Evolutionary conservation across 1,140 invertebrate species (phyloP).

Genomic region (Planococcus citri): DNA sequence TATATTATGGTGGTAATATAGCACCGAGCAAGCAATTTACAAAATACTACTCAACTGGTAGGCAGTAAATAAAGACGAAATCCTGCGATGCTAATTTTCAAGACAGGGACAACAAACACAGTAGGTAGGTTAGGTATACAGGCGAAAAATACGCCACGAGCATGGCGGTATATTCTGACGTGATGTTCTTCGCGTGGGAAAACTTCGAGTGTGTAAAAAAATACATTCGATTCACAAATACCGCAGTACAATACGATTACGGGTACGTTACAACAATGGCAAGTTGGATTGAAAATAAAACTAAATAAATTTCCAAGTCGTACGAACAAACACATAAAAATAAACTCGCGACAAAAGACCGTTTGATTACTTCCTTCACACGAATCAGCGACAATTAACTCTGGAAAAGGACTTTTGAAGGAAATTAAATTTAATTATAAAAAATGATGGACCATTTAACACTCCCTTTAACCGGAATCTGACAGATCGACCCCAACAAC

Average conservation of each 20-base stretch:
- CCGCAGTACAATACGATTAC: too few species aligned
- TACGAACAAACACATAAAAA: background rate
- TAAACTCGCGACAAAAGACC: background rate
- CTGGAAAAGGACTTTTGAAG: background rate
- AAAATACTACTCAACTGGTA: background rate
- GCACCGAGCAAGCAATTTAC: background rate
- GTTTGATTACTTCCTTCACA: background rate
- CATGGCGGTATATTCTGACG: too few species aligned
- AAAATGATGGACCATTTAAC: constrained; percentile 13
- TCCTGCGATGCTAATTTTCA: background rate
- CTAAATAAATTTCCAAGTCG: background rate
- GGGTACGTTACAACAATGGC: too few species aligned
- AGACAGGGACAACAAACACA: too few species aligned
- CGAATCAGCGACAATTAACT: constrained; percentile 3
- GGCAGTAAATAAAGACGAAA: background rate
- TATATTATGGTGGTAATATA: too few species aligned
- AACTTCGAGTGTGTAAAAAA: too few species aligned
- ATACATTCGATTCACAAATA: too few species aligned
- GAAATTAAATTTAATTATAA: constrained; percentile 17
- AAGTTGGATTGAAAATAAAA: background rate
- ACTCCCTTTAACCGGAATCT: background rate
- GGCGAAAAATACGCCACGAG: too few species aligned
- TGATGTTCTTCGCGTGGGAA: too few species aligned
- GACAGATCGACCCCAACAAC: background rate
- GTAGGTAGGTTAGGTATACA: too few species aligned